Conservation (phyloP, 2,888 invertebrate species). For the Eueremaeus valkanovi region DNA sequence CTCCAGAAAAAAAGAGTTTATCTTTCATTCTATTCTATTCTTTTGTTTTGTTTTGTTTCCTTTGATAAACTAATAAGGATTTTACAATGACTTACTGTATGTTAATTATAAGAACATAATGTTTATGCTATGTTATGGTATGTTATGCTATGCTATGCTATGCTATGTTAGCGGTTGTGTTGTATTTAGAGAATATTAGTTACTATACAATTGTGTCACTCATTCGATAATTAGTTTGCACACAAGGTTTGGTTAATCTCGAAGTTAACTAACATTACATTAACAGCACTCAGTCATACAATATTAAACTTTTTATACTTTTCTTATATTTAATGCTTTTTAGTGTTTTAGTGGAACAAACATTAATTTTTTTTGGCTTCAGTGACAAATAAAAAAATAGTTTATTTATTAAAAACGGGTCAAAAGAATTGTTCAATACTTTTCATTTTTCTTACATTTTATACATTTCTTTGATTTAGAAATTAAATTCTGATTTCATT, state of each 20-base stretch:
- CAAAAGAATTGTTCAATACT: not conserved
- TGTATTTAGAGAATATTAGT: not conserved
- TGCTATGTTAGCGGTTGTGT: not conserved
- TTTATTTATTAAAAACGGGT: not conserved
- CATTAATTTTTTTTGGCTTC: constrained; percentile 9
- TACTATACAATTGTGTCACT: constrained; percentile 3
- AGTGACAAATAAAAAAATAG: constrained; percentile 11
- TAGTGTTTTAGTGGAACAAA: not conserved
- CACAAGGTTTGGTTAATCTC: not conserved
- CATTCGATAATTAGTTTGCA: constrained; percentile 10
- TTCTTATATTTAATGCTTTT: not conserved
- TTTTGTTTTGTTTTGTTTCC: not conserved
- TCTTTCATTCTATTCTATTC: not conserved
- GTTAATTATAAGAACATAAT: not conserved
- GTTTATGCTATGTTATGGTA: not conserved
- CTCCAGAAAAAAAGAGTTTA: not conserved
- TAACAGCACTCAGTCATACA: too few species aligned
- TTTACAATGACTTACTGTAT: not conserved
- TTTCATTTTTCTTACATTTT: not conserved
- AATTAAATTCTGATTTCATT: too few species aligned
- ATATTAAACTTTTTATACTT: not conserved
- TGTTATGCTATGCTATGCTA: not conserved
- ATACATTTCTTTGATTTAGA: too few species aligned
- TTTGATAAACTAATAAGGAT: not conserved
- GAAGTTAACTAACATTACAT: not conserved